Evolutionary conservation across 2,888 invertebrate genomes (phyloP).

Genomic region (Polydesmus complanatus): DNA sequence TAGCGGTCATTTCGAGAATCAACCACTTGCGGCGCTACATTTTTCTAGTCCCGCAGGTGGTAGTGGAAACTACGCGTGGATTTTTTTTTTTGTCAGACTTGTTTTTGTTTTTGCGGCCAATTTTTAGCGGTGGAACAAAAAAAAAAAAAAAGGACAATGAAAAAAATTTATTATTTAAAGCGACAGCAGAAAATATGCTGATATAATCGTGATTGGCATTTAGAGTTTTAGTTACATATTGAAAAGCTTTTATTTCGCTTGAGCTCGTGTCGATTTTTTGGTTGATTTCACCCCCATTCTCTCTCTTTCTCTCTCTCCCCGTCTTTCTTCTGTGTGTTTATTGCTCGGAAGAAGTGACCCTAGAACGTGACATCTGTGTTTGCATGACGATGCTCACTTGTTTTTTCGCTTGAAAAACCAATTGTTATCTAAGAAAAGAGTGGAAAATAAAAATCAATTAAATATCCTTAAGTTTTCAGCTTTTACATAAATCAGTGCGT

Average conservation of each 20-base stretch:
- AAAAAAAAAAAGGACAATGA: not conserved
- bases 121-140: not conserved
- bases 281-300: not conserved
- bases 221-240: not conserved
- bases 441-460: no score
- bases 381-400: not conserved
- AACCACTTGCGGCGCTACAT: not conserved
- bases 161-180: not conserved
- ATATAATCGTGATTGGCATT: not conserved
- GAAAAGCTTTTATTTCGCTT: not conserved
- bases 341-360: not conserved
- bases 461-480: no score
- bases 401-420: not conserved
- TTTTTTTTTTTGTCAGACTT: no score
- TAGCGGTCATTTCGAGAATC: not conserved
- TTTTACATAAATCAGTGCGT: no score
- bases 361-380: not conserved
- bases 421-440: no score
- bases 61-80: not conserved
- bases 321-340: no score
- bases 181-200: not conserved
- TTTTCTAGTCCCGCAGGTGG: not conserved
- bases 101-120: not conserved
- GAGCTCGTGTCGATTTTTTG: not conserved
- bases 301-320: not conserved